Evolutionary conservation across 2,888 invertebrate species (phyloP).

Genomic region (Scaptomyza tumidula): DNA sequence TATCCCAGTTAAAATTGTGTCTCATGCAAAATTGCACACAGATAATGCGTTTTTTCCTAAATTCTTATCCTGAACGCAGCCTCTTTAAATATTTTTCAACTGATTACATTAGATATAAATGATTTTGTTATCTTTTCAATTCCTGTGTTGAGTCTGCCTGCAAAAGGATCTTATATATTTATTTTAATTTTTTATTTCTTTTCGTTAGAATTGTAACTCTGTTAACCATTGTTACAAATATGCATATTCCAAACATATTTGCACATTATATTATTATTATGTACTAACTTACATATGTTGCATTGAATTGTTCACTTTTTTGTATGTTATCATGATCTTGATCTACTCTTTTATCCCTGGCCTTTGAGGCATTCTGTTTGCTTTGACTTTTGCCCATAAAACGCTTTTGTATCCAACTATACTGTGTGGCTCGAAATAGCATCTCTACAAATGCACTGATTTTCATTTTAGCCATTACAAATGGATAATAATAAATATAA

Average conservation of each 20-base stretch:
- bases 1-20: too few relatives aligned
- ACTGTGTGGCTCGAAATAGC: constrained; percentile 41
- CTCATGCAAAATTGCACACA: too few relatives aligned
- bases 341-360: constrained; percentile 67
- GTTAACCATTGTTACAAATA: not conserved
- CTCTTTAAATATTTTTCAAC: not conserved
- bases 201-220: not conserved
- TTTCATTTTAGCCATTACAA: constrained; percentile 44
- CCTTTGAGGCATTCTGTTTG: constrained; percentile 48
- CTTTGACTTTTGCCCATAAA: constrained; percentile 49
- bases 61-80: not conserved
- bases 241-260: not conserved
- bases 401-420: not conserved
- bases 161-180: not conserved
- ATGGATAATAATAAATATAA: constrained; percentile 25
- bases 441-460: constrained; percentile 41
- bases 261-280: not conserved
- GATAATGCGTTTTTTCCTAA: not conserved
- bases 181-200: not conserved
- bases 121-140: not conserved
- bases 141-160: not conserved
- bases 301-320: constrained; percentile 1
- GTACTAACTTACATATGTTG: not conserved
- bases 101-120: not conserved
- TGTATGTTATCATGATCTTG: constrained; percentile 58